Evolutionary conservation across 37 sponge, comb jelly and placozoan species (phyloP), one percentile per base, ranked within the genome.

Genomic region (Theonella swinhoei): DNA sequence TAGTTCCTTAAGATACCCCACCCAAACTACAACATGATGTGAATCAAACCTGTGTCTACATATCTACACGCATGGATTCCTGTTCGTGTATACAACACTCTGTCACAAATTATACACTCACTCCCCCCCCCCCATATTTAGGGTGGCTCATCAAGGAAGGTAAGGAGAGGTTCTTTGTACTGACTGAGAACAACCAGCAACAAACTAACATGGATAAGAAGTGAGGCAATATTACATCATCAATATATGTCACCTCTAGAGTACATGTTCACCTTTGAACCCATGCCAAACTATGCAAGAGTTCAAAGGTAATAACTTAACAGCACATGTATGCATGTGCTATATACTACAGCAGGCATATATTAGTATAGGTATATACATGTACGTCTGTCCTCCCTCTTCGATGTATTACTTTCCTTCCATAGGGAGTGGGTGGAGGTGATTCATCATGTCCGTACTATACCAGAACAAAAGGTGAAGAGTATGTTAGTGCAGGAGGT

Each of bases 101-200:
- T n/a, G n/a, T n/a, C n/a, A n/a, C n/a, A n/a, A n/a, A n/a, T n/a
- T n/a, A n/a, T n/a, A n/a, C n/a, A n/a, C n/a, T n/a, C n/a, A n/a
- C n/a, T n/a, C n/a, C n/a, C n/a, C n/a, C n/a, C n/a, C n/a, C n/a
- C n/a, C n/a, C n/a, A n/a, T n/a, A n/a, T n/a, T 17, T 63, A 90
- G 96, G 96, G 0, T 92, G 93, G 91, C 74, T 95, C 80, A 80
- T 90, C 30, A 95, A 95, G 85, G 96, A 95, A 61, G 86, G 89
- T 2, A 64, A 75, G 28, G 72, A 87, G 80, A 47, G 96, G 64
- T 95, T 80, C 88, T 95, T 92, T 88, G n/a, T n/a, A n/a, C n/a
- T n/a, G n/a, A 33, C 8, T 70, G 5, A 70, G 4, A 70, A 70
- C 32, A 75, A 79, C 26, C 88, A 87, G 82, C 83, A 92, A 28